Conservation (phyloP, 2,888 invertebrate genomes). For the Xanthorhoe spadicearia region DNA sequence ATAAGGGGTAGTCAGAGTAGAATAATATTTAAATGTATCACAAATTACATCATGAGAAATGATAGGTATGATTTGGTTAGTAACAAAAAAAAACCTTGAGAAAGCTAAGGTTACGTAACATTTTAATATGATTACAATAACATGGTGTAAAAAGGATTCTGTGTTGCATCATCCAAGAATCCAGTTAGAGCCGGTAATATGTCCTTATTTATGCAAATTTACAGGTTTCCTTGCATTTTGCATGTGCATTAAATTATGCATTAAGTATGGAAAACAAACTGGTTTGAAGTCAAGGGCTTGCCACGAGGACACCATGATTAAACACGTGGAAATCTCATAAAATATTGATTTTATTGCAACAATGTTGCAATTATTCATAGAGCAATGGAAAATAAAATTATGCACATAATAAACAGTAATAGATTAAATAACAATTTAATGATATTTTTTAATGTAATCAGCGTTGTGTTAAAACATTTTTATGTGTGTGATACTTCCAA, state of each 20-base stretch:
- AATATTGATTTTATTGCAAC: conserved; percentile 2
- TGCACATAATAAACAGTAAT: no score
- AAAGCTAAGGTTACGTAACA: conserved; percentile 49
- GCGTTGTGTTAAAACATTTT: no score
- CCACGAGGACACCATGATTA: conserved; percentile 8
- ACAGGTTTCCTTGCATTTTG: conserved; percentile 12
- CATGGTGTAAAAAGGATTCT: conserved; percentile 58
- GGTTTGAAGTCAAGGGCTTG: conserved; percentile 20
- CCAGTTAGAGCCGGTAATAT: conserved; percentile 50
- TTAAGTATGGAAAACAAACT: conserved; percentile 18
- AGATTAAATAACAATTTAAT: no score
- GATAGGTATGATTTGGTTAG: neutral
- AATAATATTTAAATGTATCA: no score
- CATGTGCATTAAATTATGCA: conserved; percentile 13
- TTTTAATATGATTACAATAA: conserved; percentile 41
- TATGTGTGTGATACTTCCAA: no score
- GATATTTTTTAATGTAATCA: no score
- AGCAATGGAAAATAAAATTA: no score
- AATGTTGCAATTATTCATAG: neutral
- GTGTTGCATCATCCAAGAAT: conserved; percentile 71
- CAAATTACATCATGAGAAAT: neutral
- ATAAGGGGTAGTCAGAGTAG: no score
- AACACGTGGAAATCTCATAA: conserved; percentile 6
- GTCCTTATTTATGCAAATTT: conserved; percentile 44
- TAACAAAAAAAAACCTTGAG: conserved; percentile 15